Base-by-base conservation (phyloP, 1,140 invertebrate species). In the Atta colombica region DNA sequence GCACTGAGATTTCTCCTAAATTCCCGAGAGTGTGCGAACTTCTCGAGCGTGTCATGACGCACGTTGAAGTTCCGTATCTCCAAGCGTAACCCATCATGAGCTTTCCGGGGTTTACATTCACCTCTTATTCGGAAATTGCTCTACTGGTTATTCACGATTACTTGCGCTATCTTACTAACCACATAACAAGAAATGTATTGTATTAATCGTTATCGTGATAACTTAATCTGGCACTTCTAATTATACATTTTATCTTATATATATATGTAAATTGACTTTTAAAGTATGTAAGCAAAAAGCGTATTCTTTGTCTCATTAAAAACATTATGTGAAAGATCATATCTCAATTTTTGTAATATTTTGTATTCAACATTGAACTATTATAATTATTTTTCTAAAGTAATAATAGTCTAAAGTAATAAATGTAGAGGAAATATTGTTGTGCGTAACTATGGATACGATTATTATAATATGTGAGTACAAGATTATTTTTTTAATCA, bases 41-140 rank as follows among this genome's bases (percentile, higher is more conserved):
- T 84, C 80, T 84, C 69, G 55, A 84, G 80, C 80, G 80, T 84
- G 80, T 84, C 80, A 84, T 72, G 69, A 84, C 69, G 80, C 69
- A 74, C 55, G 80, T 82, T 84, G 80, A 84, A 84, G 80, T 84
- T 84, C 66, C 55, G 69, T 74, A 84, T 45, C 69, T 84, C 69
- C 53, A 74, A 84, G 80, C 80, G 80, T 74, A 84, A 84, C 69
- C 80, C 80, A 84, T 84, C 80, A 84, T 74, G 80, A 84, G 80
- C 80, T 84, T 84, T 75, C 55, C 55, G 25, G 39, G 68, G 53
- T 74, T 74, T 74, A 84, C 69, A 74, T 74, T 55, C 58, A 61
- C 58, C 80, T 84, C 80, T 84, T 84, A 74, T 84, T 84, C 60
- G 55, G 69, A 84, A 74, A 84, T 84, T 84, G 58, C 80, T 84